Conservation (phyloP, 2,113 vertebrate genomes). For the Cebidichthys violaceus region DNA sequence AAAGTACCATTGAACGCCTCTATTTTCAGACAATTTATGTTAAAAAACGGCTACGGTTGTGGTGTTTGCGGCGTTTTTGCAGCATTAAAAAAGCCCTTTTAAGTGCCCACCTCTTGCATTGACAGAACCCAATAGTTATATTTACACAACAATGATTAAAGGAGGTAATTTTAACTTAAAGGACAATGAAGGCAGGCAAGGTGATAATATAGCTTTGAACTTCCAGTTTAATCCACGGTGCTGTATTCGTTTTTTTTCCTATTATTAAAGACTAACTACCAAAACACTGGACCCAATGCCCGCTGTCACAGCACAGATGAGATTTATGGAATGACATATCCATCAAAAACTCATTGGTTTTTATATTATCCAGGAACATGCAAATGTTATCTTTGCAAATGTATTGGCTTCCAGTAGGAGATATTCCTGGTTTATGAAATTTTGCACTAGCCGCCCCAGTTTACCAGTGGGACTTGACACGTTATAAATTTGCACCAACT, state of each 20-base stretch:
- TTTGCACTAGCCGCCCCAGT: slow-evolving; percentile 19
- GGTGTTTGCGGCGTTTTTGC: too few relatives aligned
- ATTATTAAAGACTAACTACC: slow-evolving; percentile 4
- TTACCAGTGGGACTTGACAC: slow-evolving; percentile 19
- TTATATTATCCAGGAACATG: slow-evolving; percentile 34
- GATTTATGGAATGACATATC: neutral
- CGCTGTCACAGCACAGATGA: slow-evolving; percentile 2
- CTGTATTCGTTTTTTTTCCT: slow-evolving; percentile 15
- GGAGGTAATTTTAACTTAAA: too few relatives aligned
- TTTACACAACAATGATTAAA: too few relatives aligned
- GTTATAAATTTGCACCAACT: slow-evolving; percentile 24
- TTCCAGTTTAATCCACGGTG: neutral
- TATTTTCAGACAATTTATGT: neutral
- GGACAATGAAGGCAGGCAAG: too few relatives aligned
- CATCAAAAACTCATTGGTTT: slow-evolving; percentile 14
- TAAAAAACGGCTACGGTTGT: neutral
- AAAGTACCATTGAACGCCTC: neutral
- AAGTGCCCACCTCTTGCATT: neutral
- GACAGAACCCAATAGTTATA: too few relatives aligned
- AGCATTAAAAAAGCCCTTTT: neutral
- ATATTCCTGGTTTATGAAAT: slow-evolving; percentile 52
- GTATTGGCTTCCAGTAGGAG: slow-evolving; percentile 21
- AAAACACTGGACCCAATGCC: neutral
- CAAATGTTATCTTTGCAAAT: slow-evolving; percentile 48
- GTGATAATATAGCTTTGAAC: neutral